Evolutionary conservation across 2,888 invertebrate species (phyloP).

Genomic region (Drosophila pseudotalamancana): DNA sequence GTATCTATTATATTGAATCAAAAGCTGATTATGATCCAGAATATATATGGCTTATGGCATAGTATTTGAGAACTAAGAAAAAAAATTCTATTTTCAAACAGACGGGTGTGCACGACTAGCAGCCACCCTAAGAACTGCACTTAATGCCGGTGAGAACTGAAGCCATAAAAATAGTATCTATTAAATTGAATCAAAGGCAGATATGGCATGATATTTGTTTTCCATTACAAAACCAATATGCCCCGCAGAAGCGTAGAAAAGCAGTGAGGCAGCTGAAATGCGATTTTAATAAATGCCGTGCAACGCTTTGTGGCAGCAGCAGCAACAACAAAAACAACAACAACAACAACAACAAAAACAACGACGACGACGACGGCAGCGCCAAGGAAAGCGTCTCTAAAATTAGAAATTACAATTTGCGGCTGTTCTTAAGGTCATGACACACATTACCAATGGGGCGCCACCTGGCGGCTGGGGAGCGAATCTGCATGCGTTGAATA

Average conservation of each 20-base stretch:
- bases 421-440: constrained; percentile 56
- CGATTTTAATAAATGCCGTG: constrained; percentile 67
- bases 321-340: constrained; percentile 1
- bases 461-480: constrained; percentile 41
- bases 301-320: constrained; percentile 25
- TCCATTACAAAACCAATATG: no score
- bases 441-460: constrained; percentile 50
- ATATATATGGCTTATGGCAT: no score
- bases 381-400: constrained; percentile 39
- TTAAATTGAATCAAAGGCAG: no score
- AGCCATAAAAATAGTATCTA: no score
- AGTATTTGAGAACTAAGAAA: no score
- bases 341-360: background rate
- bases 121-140: no score
- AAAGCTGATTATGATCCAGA: no score
- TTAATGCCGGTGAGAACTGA: no score
- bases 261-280: constrained; percentile 51
- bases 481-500: constrained; percentile 53
- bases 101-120: no score
- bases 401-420: constrained; percentile 69
- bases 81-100: no score
- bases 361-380: background rate
- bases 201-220: no score
- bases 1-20: no score
- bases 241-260: background rate